Base-by-base conservation (phyloP, 2,888 invertebrate genomes). In the Lycaena phlaeas region DNA sequence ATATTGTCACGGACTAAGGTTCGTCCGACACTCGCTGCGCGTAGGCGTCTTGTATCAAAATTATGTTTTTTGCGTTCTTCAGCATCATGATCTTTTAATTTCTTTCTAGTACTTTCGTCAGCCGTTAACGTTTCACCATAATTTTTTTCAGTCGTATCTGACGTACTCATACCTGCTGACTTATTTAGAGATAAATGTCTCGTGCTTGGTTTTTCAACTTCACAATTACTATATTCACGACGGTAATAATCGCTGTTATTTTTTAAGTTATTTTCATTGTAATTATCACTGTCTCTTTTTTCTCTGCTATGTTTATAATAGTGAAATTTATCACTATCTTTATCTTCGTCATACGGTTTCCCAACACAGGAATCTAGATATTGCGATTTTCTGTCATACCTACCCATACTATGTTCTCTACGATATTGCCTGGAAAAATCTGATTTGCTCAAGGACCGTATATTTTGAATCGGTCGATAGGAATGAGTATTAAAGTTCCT, bases 21-120 rank as follows among this genome's bases (percentile, higher is more conserved):
- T 38, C 79, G 61, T 3, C 82, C 81, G 14, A 82, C 78, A 56
- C 82, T 84, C 2, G 71, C 45, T 11, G 81, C 78, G 31, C 82
- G 68, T 51, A 66, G 61, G 48, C 64, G 62, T 43, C 73, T 64
- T 34, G 48, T 47, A 58, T 76, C 64, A 46, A 70, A 68, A 41
- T 57, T 54, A 37, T 36, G 9, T 22, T 40, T 29, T 11, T 45
- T 12, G 30, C n/a, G n/a, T n/a, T 41, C 12, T 27, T 43, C 53
- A 28, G 55, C 51, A 14, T 68, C 37, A 18, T 57, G 58, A 40
- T 61, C 57, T 59, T 78, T 76, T 46, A 79, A 81, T 18, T 76
- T 74, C 36, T 62, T 56, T 38, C 67, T 71, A 7, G 76, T 61
- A 52, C 77, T 81, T 2, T 76, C 79, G 44, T 84, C 72, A 49